phyloP scores from a whole-genome alignment of 2,113 vertebrate genomes.

The Mohoua ochrocephala region DNA sequence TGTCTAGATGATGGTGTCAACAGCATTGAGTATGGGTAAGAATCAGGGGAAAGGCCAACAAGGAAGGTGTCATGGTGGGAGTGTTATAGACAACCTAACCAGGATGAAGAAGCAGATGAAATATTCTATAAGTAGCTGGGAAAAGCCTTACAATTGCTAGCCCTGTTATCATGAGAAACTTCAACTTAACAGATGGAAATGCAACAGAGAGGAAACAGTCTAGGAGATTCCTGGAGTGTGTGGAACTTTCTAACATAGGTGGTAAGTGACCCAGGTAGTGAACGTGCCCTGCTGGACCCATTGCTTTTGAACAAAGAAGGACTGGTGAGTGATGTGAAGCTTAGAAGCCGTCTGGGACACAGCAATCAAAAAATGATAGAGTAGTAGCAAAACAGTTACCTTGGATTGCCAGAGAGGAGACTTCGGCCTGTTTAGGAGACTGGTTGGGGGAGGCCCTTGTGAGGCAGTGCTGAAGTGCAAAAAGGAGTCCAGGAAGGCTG shows the following conservation, averaged over 20 bases:
- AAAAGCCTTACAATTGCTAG: accelerated
- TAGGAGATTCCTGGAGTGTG: not conserved
- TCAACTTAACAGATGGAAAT: not conserved
- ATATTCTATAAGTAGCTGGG: not conserved
- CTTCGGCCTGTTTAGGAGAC: not conserved
- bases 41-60: not conserved
- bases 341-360: accelerated
- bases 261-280: not conserved
- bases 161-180: not conserved
- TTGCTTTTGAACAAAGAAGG: not conserved
- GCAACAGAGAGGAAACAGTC: not conserved
- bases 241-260: not conserved
- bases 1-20: not conserved
- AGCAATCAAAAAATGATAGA: not conserved
- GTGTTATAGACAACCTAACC: not conserved
- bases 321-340: not conserved
- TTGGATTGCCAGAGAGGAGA: not conserved
- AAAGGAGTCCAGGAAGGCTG: not conserved
- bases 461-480: not conserved
- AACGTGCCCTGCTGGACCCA: not conserved
- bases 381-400: not conserved
- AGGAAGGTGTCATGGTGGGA: not conserved
- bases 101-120: not conserved
- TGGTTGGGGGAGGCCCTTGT: not conserved
- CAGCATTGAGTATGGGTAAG: not conserved